Conservation (phyloP, 2,888 invertebrate genomes). For the Bellardia pandia region DNA sequence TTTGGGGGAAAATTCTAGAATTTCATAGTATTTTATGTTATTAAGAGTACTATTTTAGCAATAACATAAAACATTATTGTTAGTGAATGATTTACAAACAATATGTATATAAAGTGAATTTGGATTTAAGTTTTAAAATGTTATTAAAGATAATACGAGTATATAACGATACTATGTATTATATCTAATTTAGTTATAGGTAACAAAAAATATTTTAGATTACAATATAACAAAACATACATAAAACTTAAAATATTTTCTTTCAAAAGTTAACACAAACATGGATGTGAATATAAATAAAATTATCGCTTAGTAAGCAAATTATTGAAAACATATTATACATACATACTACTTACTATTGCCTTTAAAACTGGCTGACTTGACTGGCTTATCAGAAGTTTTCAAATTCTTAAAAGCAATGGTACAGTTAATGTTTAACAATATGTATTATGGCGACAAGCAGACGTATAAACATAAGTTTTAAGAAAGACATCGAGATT, state of each 20-base stretch:
- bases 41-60: conserved; percentile 34
- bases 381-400: not conserved
- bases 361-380: not conserved
- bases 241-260: conserved; percentile 18
- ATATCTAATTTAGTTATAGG: not conserved
- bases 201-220: conserved; percentile 7
- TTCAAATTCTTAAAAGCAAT: not conserved
- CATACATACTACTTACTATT: not conserved
- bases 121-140: conserved; percentile 1
- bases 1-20: conserved; percentile 24
- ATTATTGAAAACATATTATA: not conserved
- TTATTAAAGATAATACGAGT: not conserved
- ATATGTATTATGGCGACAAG: not conserved
- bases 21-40: conserved; percentile 13
- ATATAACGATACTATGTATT: not conserved
- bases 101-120: conserved; percentile 3
- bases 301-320: conserved; percentile 21
- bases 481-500: not conserved
- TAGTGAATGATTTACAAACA: conserved; percentile 28
- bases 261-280: conserved; percentile 7
- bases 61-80: conserved; percentile 59
- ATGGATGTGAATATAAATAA: conserved; percentile 9
- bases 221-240: conserved; percentile 25
- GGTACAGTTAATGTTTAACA: not conserved
- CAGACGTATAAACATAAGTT: too few species aligned